These are phyloP conservation scores for Protobothrops mucrosquamatus DNA, from an alignment of 2,113 vertebrate species.

Conservation along the genomic window DNA sequence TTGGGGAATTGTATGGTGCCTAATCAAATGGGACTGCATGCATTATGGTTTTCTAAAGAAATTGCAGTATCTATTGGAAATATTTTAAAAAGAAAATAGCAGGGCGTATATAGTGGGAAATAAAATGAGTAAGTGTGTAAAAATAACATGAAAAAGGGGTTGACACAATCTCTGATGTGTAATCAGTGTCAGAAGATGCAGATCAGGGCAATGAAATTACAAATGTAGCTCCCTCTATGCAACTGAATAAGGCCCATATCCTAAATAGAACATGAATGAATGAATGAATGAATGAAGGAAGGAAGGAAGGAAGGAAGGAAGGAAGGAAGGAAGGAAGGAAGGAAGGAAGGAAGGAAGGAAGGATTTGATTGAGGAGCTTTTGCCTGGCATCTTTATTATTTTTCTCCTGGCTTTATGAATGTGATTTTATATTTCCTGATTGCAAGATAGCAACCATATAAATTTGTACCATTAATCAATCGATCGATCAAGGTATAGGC, in stretches of 20 bases:
- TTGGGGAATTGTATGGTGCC: background rate
- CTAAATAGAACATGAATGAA: background rate
- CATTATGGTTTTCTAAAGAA: background rate
- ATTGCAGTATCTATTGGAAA: background rate
- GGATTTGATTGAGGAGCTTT: background rate
- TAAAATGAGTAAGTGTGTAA: background rate
- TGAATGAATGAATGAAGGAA: too few species aligned
- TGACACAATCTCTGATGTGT: too few species aligned
- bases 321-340: too few species aligned
- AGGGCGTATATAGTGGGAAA: background rate
- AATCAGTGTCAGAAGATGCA: background rate
- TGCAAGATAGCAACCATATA: background rate
- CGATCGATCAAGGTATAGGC: background rate
- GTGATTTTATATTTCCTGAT: background rate
- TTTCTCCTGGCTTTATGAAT: background rate
- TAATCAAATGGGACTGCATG: background rate
- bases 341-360: too few species aligned
- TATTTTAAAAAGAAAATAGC: background rate
- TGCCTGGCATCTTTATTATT: background rate
- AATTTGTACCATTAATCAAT: background rate
- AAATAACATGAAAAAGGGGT: background rate
- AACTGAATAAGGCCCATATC: background rate
- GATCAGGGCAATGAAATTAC: background rate
- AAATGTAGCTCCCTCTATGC: background rate
- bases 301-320: too few species aligned